These are phyloP conservation scores for Theristicus caerulescens DNA, from an alignment of 2,113 vertebrate species.

Conservation along the genomic window DNA sequence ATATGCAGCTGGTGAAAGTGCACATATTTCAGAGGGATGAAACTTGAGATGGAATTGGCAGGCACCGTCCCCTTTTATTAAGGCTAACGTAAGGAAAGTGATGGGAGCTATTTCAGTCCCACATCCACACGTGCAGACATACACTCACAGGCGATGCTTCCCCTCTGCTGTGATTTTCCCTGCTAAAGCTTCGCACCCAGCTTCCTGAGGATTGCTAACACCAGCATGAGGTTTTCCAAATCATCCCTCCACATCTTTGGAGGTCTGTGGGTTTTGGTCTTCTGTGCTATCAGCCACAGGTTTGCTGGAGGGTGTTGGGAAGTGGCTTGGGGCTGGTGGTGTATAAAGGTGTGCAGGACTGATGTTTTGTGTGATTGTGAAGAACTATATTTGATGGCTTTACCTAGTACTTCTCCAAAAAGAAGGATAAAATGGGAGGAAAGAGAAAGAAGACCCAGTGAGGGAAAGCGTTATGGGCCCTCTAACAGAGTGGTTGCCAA, in stretches of 20 bases:
- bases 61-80: not conserved
- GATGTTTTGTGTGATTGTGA: not conserved
- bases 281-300: rapidly evolving
- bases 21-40: not conserved
- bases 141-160: not conserved
- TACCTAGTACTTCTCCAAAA: not conserved
- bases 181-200: not conserved
- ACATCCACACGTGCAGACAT: rapidly evolving
- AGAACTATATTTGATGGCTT: not conserved
- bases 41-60: not conserved
- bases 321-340: not conserved
- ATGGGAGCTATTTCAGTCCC: not conserved
- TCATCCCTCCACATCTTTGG: not conserved
- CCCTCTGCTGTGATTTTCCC: not conserved
- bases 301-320: not conserved
- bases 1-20: not conserved
- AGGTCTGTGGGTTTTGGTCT: not conserved
- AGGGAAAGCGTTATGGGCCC: not conserved
- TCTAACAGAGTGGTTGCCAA: not conserved
- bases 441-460: not conserved
- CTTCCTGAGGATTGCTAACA: not conserved
- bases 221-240: not conserved
- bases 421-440: not conserved
- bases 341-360: not conserved
- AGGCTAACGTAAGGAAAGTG: not conserved